These are phyloP conservation scores for Tetraneura akinire DNA, from an alignment of 1,140 invertebrate species.

Conservation along the genomic window DNA sequence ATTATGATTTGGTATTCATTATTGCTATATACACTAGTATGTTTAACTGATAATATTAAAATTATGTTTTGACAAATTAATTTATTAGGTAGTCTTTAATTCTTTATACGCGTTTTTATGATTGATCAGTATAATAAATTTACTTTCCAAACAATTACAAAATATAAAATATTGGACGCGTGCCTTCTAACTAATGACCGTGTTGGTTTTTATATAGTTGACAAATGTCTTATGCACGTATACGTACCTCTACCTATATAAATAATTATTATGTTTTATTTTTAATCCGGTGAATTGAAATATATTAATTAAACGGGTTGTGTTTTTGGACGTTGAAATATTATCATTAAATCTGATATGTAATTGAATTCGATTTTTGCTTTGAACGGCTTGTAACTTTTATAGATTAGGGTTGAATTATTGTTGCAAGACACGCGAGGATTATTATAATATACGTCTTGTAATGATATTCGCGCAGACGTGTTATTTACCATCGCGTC, in stretches of 20 bases:
- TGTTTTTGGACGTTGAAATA: background rate
- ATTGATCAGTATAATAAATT: constrained; percentile 2
- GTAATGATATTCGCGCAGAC: too few relatives aligned
- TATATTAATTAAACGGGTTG: background rate
- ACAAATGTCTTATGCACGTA: background rate
- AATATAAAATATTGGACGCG: background rate
- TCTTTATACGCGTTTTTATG: background rate
- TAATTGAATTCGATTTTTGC: background rate
- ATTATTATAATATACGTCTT: too few relatives aligned
- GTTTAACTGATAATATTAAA: too few relatives aligned
- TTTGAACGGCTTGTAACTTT: too few relatives aligned
- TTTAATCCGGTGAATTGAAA: background rate
- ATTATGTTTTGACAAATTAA: too few relatives aligned
- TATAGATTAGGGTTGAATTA: too few relatives aligned
- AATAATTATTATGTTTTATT: constrained; percentile 12
- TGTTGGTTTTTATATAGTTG: constrained; percentile 15
- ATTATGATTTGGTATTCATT: too few relatives aligned
- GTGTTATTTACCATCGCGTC: too few relatives aligned
- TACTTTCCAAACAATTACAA: background rate
- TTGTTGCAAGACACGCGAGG: too few relatives aligned
- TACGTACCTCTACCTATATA: too few relatives aligned
- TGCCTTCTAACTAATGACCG: constrained; percentile 12
- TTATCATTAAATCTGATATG: background rate
- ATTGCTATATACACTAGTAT: too few relatives aligned
- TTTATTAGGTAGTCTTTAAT: too few relatives aligned